Evolutionary conservation across 2,888 invertebrate species (phyloP), one percentile per base, ranked within the genome.

Genomic region (Patella ulyssiponensis): DNA sequence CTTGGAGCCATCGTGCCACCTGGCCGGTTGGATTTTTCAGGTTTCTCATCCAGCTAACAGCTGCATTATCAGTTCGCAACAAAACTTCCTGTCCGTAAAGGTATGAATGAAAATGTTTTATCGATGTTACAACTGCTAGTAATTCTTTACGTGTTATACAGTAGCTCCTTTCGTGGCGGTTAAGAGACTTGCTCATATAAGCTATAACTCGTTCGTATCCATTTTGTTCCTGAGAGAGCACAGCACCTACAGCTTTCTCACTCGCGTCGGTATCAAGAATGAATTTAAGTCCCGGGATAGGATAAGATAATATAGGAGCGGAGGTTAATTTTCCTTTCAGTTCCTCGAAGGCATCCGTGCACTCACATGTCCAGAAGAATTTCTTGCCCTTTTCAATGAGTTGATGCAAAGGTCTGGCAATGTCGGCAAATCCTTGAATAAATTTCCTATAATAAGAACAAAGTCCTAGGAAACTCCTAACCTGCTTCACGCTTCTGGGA

Each of bases 381-480:
- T 77, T 69, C 12, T 17, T 53, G 4, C 33, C 58, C 15, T 76
- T 79, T 9, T 77, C 73, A 0, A n/a, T n/a, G n/a, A n/a, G n/a
- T n/a, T n/a, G n/a, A n/a, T n/a, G n/a, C n/a, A n/a, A n/a, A n/a
- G n/a, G 80, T 53, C 73, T 58, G 17, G 80, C 79, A 51, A 78
- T 79, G 1, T 71, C 51, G 14, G 77, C 77, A 71, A 79, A 82
- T 4, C 74, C 74, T 23, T 74, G 5, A 15, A 80, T 73, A 79
- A 81, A 83, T 20, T 73, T 23, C 51, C 80, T 33, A 64, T 81
- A 80, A 71, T 79, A 83, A 12, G 75, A 69, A n/a, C 20, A 51
- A 7, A 82, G 54, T 9, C 82, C 81, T n/a, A 80, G 52, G 52
- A 82, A 80, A 33, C 73, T 76, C 27, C 73, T 20, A 2, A 80